Percentiles rank a stretch among this genome's conserved stretches.
These are phyloP conservation scores for Neodontobutis hainanensis DNA, from an alignment of 2,113 vertebrate genomes.

Conservation along the genomic window DNA sequence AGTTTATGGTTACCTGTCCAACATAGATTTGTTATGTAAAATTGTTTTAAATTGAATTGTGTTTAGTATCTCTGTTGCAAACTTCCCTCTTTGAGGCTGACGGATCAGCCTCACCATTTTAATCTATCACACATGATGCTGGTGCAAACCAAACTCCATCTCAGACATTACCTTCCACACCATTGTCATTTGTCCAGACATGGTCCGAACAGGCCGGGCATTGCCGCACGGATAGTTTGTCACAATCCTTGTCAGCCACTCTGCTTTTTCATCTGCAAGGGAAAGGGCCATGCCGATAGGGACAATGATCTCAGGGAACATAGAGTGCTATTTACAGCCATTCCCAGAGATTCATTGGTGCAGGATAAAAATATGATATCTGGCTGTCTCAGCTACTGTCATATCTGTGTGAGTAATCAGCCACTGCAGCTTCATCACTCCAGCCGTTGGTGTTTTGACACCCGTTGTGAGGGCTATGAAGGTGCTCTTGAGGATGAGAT, in stretches of 20 bases:
- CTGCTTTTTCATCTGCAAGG: conserved; percentile 71
- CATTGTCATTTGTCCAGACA: conserved; percentile 60
- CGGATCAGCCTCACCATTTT: conserved; percentile 33
- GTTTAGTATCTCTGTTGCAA: conserved; percentile 14
- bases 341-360: conserved; percentile 70
- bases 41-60: background rate
- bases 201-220: conserved; percentile 43
- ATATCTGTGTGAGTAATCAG: conserved; percentile 79
- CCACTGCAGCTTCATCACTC: conserved; percentile 68
- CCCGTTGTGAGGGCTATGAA: conserved; percentile 59
- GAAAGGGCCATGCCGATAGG: conserved; percentile 41
- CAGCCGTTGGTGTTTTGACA: conserved; percentile 64
- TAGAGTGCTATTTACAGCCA: conserved; percentile 74
- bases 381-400: conserved; percentile 78
- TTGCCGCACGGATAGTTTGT: conserved; percentile 60
- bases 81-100: conserved; percentile 35
- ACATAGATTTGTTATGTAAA: no score
- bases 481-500: conserved; percentile 43
- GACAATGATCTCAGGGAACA: conserved; percentile 42
- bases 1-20: no score
- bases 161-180: conserved; percentile 61
- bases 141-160: conserved; percentile 60
- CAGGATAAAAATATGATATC: conserved; percentile 77
- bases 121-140: conserved; percentile 54
- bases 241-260: conserved; percentile 48